A percentile compares a stretch with the other conserved stretches of the same genome.
Evolutionary conservation across 1,140 invertebrate genomes (phyloP).

Genomic region (Diplogasteroides magnus): DNA sequence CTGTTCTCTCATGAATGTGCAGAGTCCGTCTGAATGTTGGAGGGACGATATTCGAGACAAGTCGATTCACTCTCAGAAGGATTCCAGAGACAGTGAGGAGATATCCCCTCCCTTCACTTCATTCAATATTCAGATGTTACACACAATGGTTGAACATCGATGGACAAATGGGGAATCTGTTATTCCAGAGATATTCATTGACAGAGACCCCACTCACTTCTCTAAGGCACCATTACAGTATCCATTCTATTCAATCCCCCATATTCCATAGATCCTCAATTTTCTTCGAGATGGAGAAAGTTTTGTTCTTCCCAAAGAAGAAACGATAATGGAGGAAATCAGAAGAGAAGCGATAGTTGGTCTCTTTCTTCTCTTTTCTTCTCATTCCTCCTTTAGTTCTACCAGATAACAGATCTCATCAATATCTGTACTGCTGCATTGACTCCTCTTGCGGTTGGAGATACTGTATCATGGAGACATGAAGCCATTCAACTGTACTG

Average conservation of each 20-base stretch:
- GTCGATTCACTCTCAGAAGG: slow-evolving; percentile 10
- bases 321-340: slow-evolving; percentile 20
- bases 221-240: slow-evolving; percentile 2
- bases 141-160: slow-evolving; percentile 15
- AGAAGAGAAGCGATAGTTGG: slow-evolving; percentile 24
- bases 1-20: too few species aligned
- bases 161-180: slow-evolving; percentile 3
- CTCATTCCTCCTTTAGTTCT: slow-evolving; percentile 19
- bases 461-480: slow-evolving; percentile 24
- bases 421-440: slow-evolving; percentile 10
- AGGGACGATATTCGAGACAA: slow-evolving; percentile 25
- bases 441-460: slow-evolving; percentile 10
- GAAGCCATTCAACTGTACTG: slow-evolving; percentile 31
- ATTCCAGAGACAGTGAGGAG: slow-evolving; percentile 13
- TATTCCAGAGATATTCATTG: slow-evolving; percentile 28
- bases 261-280: slow-evolving; percentile 12
- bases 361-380: slow-evolving; percentile 1
- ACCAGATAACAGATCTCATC: slow-evolving; percentile 21
- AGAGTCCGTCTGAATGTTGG: slow-evolving; percentile 26
- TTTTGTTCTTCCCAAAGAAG: slow-evolving; percentile 20
- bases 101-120: too few species aligned
- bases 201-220: slow-evolving; percentile 26
- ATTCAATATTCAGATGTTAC: slow-evolving; percentile 12
- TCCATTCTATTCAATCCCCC: background rate
- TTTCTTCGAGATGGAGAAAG: slow-evolving; percentile 22